Evolutionary conservation across 2,888 invertebrate genomes (phyloP), one percentile per base, ranked within the genome.

Genomic region (Polietes domitor): DNA sequence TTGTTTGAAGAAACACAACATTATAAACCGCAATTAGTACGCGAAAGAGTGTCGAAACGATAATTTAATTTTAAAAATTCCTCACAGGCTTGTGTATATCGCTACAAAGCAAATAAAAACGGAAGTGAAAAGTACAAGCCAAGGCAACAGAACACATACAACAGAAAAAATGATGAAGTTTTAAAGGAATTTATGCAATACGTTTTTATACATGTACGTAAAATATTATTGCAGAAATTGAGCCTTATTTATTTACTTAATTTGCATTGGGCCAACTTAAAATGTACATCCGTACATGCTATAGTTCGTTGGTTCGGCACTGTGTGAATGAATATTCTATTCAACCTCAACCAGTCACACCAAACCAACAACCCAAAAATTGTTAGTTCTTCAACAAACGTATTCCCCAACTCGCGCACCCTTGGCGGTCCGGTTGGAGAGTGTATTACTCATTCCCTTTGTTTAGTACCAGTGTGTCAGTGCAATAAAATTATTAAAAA

Each of bases 111-210:
- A 47, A n/a, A 32, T 47, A 2, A 47, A 47, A 47, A 41, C 41
- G 41, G 47, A 47, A 47, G n/a, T 15, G 47, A 2, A 61, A 61
- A 28, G 61, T 61, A 32, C n/a, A n/a, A n/a, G n/a, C n/a, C n/a
- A n/a, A n/a, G n/a, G n/a, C n/a, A n/a, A n/a, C n/a, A n/a, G n/a
- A 24, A n/a, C 28, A n/a, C 61, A 61, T 3, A 61, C 61, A 70
- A 63, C 77, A 73, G 70, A 77, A 71, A 28, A 61, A 61, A 61
- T 61, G 61, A 61, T 61, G 61, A 61, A 61, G 61, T 61, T 61
- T 61, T 61, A 61, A 58, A 58, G 28, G 28, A 81, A 76, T 81
- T 68, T 81, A 65, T 65, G 76, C 65, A 81, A 72, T 72, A 72
- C 43, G 63, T 80, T 37, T 61, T 63, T 43, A 63, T 55, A 2